Evolutionary conservation across 1,140 invertebrate species (phyloP).

Genomic region (Wiebesia pumilae): DNA sequence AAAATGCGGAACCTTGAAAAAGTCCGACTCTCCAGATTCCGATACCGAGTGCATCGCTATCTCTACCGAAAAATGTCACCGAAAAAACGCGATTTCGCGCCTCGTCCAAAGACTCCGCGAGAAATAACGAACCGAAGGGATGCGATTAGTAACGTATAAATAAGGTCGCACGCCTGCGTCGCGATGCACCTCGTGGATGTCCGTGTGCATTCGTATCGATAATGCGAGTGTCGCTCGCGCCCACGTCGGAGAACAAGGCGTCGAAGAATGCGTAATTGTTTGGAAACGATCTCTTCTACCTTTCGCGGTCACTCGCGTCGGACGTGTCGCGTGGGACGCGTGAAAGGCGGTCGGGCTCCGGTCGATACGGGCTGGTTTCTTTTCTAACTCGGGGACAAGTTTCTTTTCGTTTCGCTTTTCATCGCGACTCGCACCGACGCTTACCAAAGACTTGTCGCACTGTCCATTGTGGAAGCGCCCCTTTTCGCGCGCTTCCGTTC

Average conservation of each 20-base stretch:
- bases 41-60: too few species aligned
- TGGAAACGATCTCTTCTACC: slow-evolving; percentile 61
- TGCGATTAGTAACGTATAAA: too few species aligned
- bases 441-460: slow-evolving; percentile 24
- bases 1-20: too few species aligned
- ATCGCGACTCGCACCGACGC: background rate
- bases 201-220: background rate
- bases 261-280: slow-evolving; percentile 70
- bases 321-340: slow-evolving; percentile 64
- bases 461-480: background rate
- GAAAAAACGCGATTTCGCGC: too few species aligned
- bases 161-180: too few species aligned
- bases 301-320: too few species aligned
- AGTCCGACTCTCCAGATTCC: too few species aligned
- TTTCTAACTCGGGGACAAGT: slow-evolving; percentile 56
- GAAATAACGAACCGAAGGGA: too few species aligned
- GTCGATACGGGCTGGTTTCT: background rate
- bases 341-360: slow-evolving; percentile 56
- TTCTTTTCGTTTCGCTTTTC: slow-evolving; percentile 55
- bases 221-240: background rate
- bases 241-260: slow-evolving; percentile 66
- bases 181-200: too few species aligned
- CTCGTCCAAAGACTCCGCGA: too few species aligned
- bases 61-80: too few species aligned
- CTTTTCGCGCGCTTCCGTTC: background rate